Evolutionary conservation across 1,140 invertebrate species (phyloP), one percentile per base, ranked within the genome.

Genomic region (Magallana gigas): DNA sequence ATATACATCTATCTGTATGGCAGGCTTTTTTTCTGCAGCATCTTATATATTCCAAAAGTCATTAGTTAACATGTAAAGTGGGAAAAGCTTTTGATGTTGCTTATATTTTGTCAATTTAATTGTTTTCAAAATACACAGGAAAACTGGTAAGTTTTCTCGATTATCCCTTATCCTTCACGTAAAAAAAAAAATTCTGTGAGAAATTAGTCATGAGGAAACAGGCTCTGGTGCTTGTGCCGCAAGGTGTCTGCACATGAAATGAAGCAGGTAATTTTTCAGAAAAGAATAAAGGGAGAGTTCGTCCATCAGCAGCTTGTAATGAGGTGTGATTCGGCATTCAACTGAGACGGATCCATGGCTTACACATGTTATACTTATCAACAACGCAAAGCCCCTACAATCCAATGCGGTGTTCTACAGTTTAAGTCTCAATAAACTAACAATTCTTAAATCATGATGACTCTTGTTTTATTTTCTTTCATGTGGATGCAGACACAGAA

Each of bases 341-440:
- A 29, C 68, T 76, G 68, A 29, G 68, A 76, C 68, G 36, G 23
- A 76, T 76, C 68, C 68, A 29, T 23, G 23, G 18, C 23, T 76
- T 76, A 76, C 68, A 76, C 68, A 12, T 76, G 68, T 76, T 76
- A 29, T 76, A 76, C 3, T 18, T 48, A 76, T 76, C 68, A 76
- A 76, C 68, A 76, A 18, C 23, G 18, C 68, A 36, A 76, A 76
- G 23, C 23, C 23, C 68, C 64, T 23, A 62, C 68, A 7, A 36
- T 76, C 36, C 68, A 12, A 76, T 9, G 8, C 3, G 23, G 12
- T 76, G 68, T 76, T 76, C 68, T 76, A 11, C 68, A 76, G 68
- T 76, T 76, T 76, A 76, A 76, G 68, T 76, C 68, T 76, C 68
- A 76, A 76, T 76, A 36, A 76, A 76, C 68, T 76, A 76, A 76